Conservation (phyloP, 2,888 invertebrate genomes). For the Endotricha flammealis region DNA sequence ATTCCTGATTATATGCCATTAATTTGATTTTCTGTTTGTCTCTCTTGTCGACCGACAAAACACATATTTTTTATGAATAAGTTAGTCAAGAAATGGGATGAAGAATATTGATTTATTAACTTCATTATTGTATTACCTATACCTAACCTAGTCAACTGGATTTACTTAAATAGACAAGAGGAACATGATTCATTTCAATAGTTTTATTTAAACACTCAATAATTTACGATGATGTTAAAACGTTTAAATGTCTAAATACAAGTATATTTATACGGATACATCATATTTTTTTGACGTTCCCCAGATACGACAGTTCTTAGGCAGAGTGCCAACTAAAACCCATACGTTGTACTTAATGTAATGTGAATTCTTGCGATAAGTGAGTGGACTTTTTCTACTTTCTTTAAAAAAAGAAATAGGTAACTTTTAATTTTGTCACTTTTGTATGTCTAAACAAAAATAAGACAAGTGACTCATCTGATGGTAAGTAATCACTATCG, state of each 20-base stretch:
- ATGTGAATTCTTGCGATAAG: not conserved
- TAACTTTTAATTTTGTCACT: not conserved
- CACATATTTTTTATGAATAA: no score
- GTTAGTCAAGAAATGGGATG: no score
- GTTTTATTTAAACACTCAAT: not conserved
- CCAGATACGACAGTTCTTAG: not conserved
- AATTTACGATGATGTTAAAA: slow-evolving; percentile 5
- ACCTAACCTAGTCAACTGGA: no score
- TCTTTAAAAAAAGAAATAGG: not conserved
- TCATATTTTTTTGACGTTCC: slow-evolving; percentile 1
- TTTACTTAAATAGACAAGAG: no score
- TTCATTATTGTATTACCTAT: no score
- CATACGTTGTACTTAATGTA: slow-evolving; percentile 1
- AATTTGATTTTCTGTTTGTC: no score
- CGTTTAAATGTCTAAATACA: slow-evolving; percentile 5
- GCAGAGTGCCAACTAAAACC: slow-evolving; percentile 5
- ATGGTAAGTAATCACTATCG: no score
- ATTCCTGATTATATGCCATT: no score
- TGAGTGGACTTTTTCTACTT: not conserved
- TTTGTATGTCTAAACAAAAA: no score
- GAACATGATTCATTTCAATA: not conserved
- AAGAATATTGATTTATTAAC: no score
- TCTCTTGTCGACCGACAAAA: no score
- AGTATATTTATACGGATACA: slow-evolving; percentile 4
- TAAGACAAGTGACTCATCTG: no score